Base-by-base conservation (phyloP, 2,113 vertebrate genomes). In the Bagarius yarrelli region DNA sequence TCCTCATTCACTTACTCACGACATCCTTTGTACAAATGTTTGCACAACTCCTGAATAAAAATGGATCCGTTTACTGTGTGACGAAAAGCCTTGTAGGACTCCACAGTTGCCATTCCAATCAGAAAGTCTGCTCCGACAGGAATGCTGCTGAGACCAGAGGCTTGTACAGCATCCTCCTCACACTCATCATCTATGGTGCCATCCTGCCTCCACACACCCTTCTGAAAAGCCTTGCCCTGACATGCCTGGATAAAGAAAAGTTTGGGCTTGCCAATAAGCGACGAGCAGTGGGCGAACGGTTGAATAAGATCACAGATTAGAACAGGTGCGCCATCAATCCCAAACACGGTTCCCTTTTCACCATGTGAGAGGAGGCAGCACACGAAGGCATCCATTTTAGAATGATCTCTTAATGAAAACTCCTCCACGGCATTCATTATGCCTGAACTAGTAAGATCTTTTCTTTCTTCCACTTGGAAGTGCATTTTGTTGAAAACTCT, bases 291-390 rank as follows among this genome's bases (percentile, higher is more conserved):
- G 69, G 85, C 89, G 86, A 94, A 93, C 27, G 56, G 87, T 73
- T 32, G 60, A 1, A 90, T n/a, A 70, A 93, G 79, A 0, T 88
- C 79, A 12, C 83, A 88, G 50, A 93, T 90, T 59, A 63, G 36
- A 64, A 93, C 66, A 1, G 40, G 9, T 3, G 75, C 0, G 13
- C 84, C 75, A 69, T 94, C 93, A 19, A 56, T 0, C 0, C 91
- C 93, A 44, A 84, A 77, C 67, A 94, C 73, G 34, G 80, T 83
- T 27, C 85, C 88, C 84, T 86, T 88, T 34, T 85, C 67, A 40
- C 93, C 93, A 40, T 93, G 93, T 6, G 92, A 93, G 30, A 94
- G 90, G 83, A 94, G 79, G 76, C 93, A 94, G 87, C 92, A 93
- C 77, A 92, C 82, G n/a, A 94, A 92, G 79, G 88, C 90, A 78